These are phyloP conservation scores for Merops nubicus DNA, from an alignment of 2,113 vertebrate genomes.

Conservation along the genomic window DNA sequence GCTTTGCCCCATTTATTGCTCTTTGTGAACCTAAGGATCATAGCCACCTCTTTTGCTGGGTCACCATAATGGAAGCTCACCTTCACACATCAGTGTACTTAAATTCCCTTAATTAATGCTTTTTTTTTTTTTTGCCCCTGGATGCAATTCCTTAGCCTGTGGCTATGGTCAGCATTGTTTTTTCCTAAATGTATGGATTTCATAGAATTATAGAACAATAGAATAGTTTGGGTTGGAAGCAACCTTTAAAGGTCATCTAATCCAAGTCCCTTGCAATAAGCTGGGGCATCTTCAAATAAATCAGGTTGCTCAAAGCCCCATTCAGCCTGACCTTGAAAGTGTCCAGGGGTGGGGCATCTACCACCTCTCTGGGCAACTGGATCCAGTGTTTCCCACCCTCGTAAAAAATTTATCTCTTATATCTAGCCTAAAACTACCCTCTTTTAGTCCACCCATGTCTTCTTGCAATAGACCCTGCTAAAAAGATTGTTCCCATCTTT, in stretches of 20 bases:
- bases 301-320: neutral
- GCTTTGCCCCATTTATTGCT: neutral
- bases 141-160: neutral
- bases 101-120: neutral
- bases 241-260: neutral
- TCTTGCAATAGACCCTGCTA: accelerated
- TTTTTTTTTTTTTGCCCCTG: neutral
- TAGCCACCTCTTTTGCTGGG: neutral
- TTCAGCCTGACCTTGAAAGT: neutral
- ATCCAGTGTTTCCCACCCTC: neutral
- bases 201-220: neutral
- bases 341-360: neutral
- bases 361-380: neutral
- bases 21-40: neutral
- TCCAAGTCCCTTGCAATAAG: neutral
- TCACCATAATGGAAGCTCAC: neutral
- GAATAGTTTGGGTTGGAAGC: neutral
- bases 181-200: neutral
- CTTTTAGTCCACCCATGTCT: neutral
- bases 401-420: neutral
- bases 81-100: neutral
- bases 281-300: neutral
- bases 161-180: neutral
- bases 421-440: neutral
- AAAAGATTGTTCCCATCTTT: neutral